These are phyloP conservation scores for Zoanthus solanderi DNA, from an alignment of 92 coral and sea anemone species.

Conservation along the genomic window DNA sequence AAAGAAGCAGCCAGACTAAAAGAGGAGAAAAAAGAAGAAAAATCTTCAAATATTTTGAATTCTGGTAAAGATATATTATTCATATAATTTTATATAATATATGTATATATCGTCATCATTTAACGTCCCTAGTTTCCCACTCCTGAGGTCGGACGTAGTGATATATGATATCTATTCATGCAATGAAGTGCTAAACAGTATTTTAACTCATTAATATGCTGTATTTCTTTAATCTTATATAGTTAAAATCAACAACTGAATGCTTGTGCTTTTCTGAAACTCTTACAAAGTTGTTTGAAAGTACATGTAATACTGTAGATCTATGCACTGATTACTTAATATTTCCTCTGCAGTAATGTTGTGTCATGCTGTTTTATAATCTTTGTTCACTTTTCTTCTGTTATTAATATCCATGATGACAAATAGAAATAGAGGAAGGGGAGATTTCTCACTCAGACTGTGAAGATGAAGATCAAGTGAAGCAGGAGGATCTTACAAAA, in stretches of 20 bases:
- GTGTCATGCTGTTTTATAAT: background rate
- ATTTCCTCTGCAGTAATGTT: background rate
- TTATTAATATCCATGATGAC: no score
- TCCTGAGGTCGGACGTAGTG: background rate
- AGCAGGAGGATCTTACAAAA: conserved; percentile 67
- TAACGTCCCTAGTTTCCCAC: no score
- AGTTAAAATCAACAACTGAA: background rate
- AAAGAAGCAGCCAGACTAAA: conserved; percentile 60
- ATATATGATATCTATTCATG: background rate
- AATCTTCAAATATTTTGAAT: conserved; percentile 11
- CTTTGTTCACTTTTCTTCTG: no score
- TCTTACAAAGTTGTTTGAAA: background rate
- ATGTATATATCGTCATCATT: no score
- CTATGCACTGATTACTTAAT: background rate
- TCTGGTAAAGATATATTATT: conserved; percentile 15
- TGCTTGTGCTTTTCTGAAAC: background rate
- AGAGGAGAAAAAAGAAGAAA: conserved; percentile 42
- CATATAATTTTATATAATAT: no score
- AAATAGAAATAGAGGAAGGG: conserved; percentile 64
- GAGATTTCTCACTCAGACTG: conserved; percentile 67
- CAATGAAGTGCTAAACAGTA: background rate
- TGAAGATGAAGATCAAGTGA: conserved; percentile 88
- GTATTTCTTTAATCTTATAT: background rate
- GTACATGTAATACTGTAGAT: background rate
- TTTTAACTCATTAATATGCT: background rate